Base-by-base conservation (phyloP, 2,888 invertebrate species). In the Amblyjoppa proteus region DNA sequence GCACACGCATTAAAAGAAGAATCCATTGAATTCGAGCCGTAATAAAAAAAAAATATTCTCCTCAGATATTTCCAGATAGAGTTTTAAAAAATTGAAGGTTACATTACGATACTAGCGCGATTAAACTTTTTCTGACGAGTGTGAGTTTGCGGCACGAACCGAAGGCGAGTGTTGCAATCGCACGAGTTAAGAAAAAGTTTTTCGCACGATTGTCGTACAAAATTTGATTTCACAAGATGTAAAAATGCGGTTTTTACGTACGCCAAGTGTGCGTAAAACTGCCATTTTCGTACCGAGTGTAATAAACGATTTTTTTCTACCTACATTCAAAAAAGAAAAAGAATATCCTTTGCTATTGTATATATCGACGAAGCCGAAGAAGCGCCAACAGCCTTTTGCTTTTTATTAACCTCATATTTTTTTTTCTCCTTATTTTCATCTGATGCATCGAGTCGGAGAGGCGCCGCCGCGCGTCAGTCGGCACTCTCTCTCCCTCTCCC, bases 381-480 rank as follows among this genome's bases (percentile, higher is more conserved):
- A 41, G 68, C 41, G 38, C 51, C 31, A 49, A 7, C 13, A n/a
- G 45, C 28, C 68, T 11, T 6, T 70, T 85, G 28, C 38, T 56
- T 56, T 61, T 61, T 38, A 74, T 45, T 34, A 69, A 38, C 45
- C 16, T 41, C 61, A 31, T 58, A 20, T 58, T 71, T 75, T 74
- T 28, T 41, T 58, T 16, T 45, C 56, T 20, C 53, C 68, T 70
- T 79, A 51, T 82, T 74, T 78, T 51, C 38, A 77, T 51, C 76
- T 56, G 78, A 69, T 74, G 69, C 81, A 73, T 75, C 69, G 25
- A 64, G 81, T 61, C 64, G 71, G 73, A 85, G 85, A 85, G 85
- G 87, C 82, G 81, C 82, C 81, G 76, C 76, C 56, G 51, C 73
- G 56, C 77, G 56, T 73, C 66, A 61, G 78, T 45, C 75, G 86